Evolutionary conservation across 1,140 invertebrate genomes (phyloP).

Genomic region (Hyles vespertilio): DNA sequence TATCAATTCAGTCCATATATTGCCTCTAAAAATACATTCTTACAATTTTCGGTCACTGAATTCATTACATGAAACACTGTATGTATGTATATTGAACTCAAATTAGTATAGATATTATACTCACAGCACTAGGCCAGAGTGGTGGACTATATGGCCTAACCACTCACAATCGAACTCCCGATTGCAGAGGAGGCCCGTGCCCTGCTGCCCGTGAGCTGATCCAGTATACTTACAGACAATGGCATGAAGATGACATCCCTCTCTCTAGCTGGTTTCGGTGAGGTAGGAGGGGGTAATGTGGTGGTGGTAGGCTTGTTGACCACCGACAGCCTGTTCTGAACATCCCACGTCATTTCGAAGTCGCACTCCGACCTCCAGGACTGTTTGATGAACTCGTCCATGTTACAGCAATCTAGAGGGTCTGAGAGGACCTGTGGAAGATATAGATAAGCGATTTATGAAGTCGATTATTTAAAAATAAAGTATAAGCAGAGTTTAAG

Average conservation of each 20-base stretch:
- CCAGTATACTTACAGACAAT: constrained; percentile 35
- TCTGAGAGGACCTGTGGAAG: constrained; percentile 6
- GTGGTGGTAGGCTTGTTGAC: constrained; percentile 14
- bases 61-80: background rate
- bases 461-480: too few species aligned
- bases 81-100: background rate
- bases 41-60: background rate
- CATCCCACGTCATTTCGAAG: constrained; percentile 45
- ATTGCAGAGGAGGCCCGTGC: too few species aligned
- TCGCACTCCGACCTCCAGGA: constrained; percentile 41
- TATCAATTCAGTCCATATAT: background rate
- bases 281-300: constrained; percentile 23
- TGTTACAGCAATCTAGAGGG: constrained; percentile 54
- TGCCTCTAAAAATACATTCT: background rate
- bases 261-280: constrained; percentile 8
- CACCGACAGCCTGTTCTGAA: constrained; percentile 31
- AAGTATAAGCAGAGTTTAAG: too few species aligned
- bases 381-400: constrained; percentile 43
- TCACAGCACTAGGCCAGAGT: too few species aligned
- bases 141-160: too few species aligned
- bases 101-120: background rate
- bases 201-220: background rate
- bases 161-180: too few species aligned
- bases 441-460: background rate
- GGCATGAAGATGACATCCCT: constrained; percentile 46